Percentiles rank a stretch among this genome's conserved stretches.
These are phyloP conservation scores for Metalampra italica DNA, from an alignment of 2,888 invertebrate species.

Conservation along the genomic window DNA sequence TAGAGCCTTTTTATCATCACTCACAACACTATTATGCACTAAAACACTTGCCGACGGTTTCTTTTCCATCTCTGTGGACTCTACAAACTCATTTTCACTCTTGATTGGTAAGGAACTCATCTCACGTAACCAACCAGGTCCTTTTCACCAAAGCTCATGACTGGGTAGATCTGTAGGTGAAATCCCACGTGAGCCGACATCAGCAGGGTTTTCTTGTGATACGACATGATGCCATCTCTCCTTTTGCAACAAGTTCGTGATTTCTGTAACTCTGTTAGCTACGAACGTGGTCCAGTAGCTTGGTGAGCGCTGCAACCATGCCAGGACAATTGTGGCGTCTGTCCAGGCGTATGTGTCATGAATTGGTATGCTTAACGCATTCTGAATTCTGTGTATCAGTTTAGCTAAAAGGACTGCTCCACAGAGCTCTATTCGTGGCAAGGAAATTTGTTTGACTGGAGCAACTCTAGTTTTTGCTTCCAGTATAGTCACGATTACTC, in stretches of 20 bases:
- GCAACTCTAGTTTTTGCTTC: slow-evolving; percentile 11
- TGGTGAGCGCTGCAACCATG: slow-evolving; percentile 12
- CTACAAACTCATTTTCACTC: neutral
- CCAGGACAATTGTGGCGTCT: slow-evolving; percentile 14
- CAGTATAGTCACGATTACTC: slow-evolving; percentile 2
- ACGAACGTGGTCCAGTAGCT: slow-evolving; percentile 13
- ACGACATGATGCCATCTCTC: slow-evolving; percentile 7
- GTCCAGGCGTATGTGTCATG: slow-evolving; percentile 14
- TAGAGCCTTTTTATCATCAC: no score
- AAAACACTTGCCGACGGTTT: no score
- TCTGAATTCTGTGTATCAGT: slow-evolving; percentile 5
- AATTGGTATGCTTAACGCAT: slow-evolving; percentile 8
- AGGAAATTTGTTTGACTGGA: slow-evolving; percentile 12
- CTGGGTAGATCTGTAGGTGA: neutral
- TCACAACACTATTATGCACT: no score
- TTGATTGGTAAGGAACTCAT: neutral
- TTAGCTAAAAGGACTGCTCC: slow-evolving; percentile 13
- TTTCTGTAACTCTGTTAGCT: slow-evolving; percentile 11
- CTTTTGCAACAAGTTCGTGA: slow-evolving; percentile 4
- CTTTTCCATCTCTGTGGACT: no score
- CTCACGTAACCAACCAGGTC: slow-evolving; percentile 6
- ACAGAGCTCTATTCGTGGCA: slow-evolving; percentile 14
- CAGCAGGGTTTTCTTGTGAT: slow-evolving; percentile 9
- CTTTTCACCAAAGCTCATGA: slow-evolving; percentile 9
- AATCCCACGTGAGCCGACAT: slow-evolving; percentile 4